phyloP scores from a whole-genome alignment of 2,888 invertebrate species.

The Cactoblastis cactorum region DNA sequence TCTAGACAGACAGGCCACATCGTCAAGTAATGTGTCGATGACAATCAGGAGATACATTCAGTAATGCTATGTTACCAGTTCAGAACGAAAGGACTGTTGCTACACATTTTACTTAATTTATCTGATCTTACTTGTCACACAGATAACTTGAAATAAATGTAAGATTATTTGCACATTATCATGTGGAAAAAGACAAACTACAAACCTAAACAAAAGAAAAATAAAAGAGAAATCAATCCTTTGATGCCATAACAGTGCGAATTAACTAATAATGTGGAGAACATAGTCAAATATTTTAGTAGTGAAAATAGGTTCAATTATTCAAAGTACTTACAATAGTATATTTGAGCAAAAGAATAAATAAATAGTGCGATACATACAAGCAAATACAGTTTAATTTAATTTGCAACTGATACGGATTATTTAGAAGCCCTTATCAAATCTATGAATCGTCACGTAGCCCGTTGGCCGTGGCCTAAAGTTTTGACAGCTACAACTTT shows the following conservation, averaged over 20 bases:
- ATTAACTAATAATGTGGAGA: too few species aligned
- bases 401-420: too few species aligned
- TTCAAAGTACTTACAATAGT: too few species aligned
- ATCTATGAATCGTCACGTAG: constrained; percentile 28
- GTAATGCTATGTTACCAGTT: constrained; percentile 16
- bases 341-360: too few species aligned
- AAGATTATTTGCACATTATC: neutral
- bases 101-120: constrained; percentile 11
- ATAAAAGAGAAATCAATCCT: too few species aligned
- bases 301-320: too few species aligned
- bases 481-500: constrained; percentile 46
- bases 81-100: constrained; percentile 15
- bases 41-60: neutral
- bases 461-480: constrained; percentile 37
- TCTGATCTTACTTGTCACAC: constrained; percentile 9
- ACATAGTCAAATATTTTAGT: too few species aligned
- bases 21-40: constrained; percentile 4
- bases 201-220: too few species aligned
- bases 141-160: constrained; percentile 4
- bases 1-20: constrained; percentile 1
- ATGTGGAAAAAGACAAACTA: too few species aligned
- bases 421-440: constrained; percentile 22
- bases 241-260: too few species aligned
- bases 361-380: too few species aligned
- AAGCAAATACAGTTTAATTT: too few species aligned